Evolutionary conservation across 2,113 vertebrate species (phyloP).

Genomic region (Paracanthobrama guichenoti): DNA sequence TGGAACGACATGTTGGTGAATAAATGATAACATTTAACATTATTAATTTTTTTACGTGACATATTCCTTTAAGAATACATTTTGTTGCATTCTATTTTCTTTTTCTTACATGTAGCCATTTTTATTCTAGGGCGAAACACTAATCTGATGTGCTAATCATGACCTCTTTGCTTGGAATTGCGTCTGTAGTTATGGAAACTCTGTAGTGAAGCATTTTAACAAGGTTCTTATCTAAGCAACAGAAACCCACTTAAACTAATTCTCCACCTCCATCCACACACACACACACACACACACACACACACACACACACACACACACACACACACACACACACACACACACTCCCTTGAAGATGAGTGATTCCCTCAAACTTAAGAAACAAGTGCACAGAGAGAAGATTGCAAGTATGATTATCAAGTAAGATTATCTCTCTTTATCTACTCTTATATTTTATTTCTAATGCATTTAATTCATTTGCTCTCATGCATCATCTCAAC

Average conservation of each 20-base stretch:
- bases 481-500: neutral
- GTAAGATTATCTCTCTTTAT: conserved; percentile 33
- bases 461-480: neutral
- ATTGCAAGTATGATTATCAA: conserved; percentile 12
- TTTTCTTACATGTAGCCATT: neutral
- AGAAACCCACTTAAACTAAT: conserved; percentile 44
- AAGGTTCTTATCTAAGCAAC: conserved; percentile 46
- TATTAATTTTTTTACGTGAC: neutral
- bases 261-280: conserved; percentile 27
- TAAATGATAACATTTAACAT: conserved; percentile 18
- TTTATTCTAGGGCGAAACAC: neutral
- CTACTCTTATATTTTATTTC: conserved; percentile 10
- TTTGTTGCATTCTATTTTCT: neutral
- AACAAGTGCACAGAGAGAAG: neutral
- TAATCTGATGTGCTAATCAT: conserved; percentile 30
- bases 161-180: conserved; percentile 22
- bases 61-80: neutral
- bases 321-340: neutral
- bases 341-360: conserved; percentile 28
- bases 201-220: conserved; percentile 45
- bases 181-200: conserved; percentile 47
- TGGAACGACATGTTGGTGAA: neutral
- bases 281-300: conserved; percentile 15
- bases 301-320: neutral
- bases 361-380: conserved; percentile 27